These are phyloP conservation scores for Chaetura pelagica DNA, from an alignment of 2,113 vertebrate species.

Conservation along the genomic window DNA sequence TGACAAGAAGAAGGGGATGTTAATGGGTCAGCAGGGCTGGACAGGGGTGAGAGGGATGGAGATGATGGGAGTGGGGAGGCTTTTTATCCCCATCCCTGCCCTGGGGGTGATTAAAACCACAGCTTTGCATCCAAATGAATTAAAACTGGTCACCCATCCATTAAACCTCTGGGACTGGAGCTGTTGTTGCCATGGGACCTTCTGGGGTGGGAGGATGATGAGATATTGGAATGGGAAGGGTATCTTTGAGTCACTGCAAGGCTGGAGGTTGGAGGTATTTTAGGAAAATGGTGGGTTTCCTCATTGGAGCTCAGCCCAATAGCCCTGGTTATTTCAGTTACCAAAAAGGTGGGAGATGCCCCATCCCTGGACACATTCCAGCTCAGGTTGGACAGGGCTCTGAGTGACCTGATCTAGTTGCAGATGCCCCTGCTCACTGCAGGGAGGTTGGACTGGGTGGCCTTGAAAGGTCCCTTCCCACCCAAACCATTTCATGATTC, in stretches of 20 bases:
- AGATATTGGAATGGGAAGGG: background rate
- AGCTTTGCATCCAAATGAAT: background rate
- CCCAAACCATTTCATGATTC: background rate
- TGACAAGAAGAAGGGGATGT: conserved; percentile 9
- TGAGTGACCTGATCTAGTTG: background rate
- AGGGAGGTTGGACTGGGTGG: background rate
- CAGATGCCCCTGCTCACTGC: background rate
- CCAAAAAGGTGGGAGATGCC: background rate
- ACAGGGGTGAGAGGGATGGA: background rate
- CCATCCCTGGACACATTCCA: background rate
- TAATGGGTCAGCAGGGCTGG: background rate
- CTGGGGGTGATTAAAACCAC: background rate
- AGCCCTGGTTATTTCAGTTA: background rate
- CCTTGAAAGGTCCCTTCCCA: background rate
- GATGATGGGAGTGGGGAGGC: background rate
- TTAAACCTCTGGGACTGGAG: background rate
- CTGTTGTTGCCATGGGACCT: background rate
- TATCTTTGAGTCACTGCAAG: background rate
- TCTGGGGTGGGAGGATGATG: accelerated
- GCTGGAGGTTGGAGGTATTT: background rate
- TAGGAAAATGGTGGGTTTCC: background rate
- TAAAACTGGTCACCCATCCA: background rate
- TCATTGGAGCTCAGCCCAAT: background rate
- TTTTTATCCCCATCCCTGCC: accelerated
- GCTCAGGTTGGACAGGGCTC: background rate